Percentiles rank a stretch among this genome's conserved stretches.
These are phyloP conservation scores for Climacteris rufus DNA, from an alignment of 2,113 vertebrate species.

Conservation along the genomic window DNA sequence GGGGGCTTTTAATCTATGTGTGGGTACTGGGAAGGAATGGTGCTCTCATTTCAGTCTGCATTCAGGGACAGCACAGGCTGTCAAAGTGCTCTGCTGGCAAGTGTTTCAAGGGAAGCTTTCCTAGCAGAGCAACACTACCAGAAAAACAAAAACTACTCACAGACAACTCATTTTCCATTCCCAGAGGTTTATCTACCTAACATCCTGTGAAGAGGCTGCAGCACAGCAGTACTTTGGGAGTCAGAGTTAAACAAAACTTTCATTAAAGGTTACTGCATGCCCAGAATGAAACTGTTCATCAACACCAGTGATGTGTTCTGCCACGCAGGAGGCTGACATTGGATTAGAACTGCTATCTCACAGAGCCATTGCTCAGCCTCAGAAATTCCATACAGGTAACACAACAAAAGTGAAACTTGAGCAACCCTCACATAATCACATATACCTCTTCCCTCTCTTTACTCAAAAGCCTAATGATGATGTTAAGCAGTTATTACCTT, in stretches of 20 bases:
- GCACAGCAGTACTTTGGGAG: background rate
- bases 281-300: background rate
- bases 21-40: background rate
- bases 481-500: conserved; percentile 70
- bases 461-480: background rate
- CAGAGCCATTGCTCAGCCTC: background rate
- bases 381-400: background rate
- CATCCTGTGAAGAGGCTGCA: background rate
- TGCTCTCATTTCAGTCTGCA: background rate
- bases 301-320: background rate
- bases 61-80: background rate
- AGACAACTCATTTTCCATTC: background rate
- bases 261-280: background rate
- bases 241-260: background rate
- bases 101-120: background rate
- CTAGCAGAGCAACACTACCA: background rate
- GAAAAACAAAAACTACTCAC: background rate
- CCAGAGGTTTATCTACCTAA: background rate
- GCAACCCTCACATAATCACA: background rate
- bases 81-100: background rate
- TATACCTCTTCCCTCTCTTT: background rate
- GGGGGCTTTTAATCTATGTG: background rate
- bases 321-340: background rate
- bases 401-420: background rate
- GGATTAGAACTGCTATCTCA: background rate